These are phyloP conservation scores for Etheostoma nigrum DNA, from an alignment of 2,797 vertebrate species.

Conservation along the genomic window DNA sequence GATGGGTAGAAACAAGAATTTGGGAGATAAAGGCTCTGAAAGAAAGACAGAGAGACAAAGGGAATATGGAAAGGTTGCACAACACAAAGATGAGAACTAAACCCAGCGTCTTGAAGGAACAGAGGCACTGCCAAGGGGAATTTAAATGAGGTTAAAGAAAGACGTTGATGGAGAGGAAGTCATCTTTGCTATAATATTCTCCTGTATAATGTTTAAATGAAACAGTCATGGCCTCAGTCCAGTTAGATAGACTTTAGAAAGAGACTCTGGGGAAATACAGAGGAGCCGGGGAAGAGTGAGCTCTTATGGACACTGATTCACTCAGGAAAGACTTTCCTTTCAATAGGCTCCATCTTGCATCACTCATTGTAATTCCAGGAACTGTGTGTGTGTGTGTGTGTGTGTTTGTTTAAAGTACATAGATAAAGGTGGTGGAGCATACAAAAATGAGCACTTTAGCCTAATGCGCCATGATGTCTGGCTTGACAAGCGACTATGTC, in stretches of 20 bases:
- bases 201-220: slow-evolving; percentile 45
- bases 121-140: slow-evolving; percentile 34
- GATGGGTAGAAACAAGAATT: background rate
- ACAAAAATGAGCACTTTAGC: slow-evolving; percentile 32
- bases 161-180: slow-evolving; percentile 34
- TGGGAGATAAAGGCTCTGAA: background rate
- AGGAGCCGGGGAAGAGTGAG: background rate
- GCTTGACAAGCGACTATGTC: slow-evolving; percentile 22
- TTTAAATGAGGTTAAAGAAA: slow-evolving; percentile 32
- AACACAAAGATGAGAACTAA: slow-evolving; percentile 32
- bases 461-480: slow-evolving; percentile 27
- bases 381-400: background rate
- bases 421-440: slow-evolving; percentile 23
- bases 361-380: slow-evolving; percentile 26
- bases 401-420: slow-evolving; percentile 19
- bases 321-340: slow-evolving; percentile 31
- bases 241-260: slow-evolving; percentile 24
- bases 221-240: slow-evolving; percentile 22
- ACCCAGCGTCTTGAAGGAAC: slow-evolving; percentile 30
- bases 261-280: slow-evolving; percentile 25
- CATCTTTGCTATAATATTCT: slow-evolving; percentile 32
- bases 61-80: slow-evolving; percentile 25
- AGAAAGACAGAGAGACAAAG: slow-evolving; percentile 18
- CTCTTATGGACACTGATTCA: slow-evolving; percentile 29
- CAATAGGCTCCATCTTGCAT: slow-evolving; percentile 28